Conservation (phyloP, 2,888 invertebrate genomes). For the Augochlorella aurata region DNA sequence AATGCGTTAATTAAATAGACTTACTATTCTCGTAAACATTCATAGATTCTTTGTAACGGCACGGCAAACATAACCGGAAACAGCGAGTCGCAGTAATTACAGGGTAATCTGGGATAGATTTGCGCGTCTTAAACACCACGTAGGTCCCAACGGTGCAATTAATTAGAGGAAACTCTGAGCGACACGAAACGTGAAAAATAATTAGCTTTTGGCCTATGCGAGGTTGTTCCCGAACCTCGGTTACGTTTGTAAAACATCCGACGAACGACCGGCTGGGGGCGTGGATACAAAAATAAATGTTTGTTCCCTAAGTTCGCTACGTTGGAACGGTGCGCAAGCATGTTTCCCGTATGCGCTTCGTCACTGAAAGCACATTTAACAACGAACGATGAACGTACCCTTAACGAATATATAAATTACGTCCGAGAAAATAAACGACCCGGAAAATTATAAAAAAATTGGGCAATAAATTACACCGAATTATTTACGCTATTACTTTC, state of each 20-base stretch:
- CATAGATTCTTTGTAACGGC: constrained; percentile 15
- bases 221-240: constrained; percentile 17
- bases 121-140: neutral
- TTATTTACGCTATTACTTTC: constrained; percentile 20
- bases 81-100: constrained; percentile 13
- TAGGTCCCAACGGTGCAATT: neutral
- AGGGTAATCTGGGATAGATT: neutral
- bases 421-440: neutral
- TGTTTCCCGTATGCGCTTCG: constrained; percentile 7
- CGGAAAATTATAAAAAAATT: neutral
- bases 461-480: neutral
- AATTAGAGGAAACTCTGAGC: neutral
- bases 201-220: constrained; percentile 19
- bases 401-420: constrained; percentile 1
- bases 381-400: neutral
- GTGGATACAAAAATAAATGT: constrained; percentile 58
- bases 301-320: constrained; percentile 44
- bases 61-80: constrained; percentile 31
- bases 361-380: constrained; percentile 27
- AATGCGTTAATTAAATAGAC: constrained; percentile 33
- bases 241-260: constrained; percentile 3
- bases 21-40: constrained; percentile 13
- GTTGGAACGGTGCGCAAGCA: constrained; percentile 28
- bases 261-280: constrained; percentile 18
- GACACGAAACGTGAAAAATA: constrained; percentile 13